Evolutionary conservation across 2,888 invertebrate genomes (phyloP).

Genomic region (Ametastegia equiseti): DNA sequence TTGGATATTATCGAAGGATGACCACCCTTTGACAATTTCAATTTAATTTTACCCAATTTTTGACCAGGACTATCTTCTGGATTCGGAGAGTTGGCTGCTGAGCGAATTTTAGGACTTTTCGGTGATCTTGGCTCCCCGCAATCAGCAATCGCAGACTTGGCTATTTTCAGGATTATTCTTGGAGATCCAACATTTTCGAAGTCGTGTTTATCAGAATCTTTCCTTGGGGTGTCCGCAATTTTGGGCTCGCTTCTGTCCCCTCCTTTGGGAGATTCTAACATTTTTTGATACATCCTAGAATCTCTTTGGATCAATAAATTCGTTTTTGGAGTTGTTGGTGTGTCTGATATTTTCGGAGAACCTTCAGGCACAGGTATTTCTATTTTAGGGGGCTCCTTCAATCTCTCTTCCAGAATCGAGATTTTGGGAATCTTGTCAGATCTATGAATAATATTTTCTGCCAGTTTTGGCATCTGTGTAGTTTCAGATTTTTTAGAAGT

Average conservation of each 20-base stretch:
- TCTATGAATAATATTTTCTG: conserved; percentile 52
- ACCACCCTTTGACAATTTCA: conserved; percentile 77
- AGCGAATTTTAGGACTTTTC: conserved; percentile 73
- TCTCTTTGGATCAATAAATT: conserved; percentile 69
- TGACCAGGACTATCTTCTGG: conserved; percentile 74
- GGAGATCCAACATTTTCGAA: conserved; percentile 72
- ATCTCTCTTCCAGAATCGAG: conserved; percentile 69
- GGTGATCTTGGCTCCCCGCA: conserved; percentile 72
- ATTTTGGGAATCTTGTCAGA: conserved; percentile 65
- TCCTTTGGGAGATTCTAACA: conserved; percentile 65
- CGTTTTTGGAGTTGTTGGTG: conserved; percentile 64
- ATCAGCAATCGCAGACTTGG: conserved; percentile 72
- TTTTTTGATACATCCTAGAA: conserved; percentile 61
- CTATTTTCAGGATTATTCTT: conserved; percentile 72
- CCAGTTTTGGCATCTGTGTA: conserved; percentile 31
- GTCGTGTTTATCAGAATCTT: conserved; percentile 68
- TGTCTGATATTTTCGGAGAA: conserved; percentile 59
- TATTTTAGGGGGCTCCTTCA: conserved; percentile 71
- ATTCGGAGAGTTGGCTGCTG: conserved; percentile 72
- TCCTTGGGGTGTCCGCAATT: conserved; percentile 65
- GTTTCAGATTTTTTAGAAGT: background rate
- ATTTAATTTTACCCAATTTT: conserved; percentile 78
- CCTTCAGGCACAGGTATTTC: conserved; percentile 68
- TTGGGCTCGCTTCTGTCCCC: conserved; percentile 60
- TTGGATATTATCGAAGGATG: conserved; percentile 74